Evolutionary conservation across 2,888 invertebrate species (phyloP), one percentile per base, ranked within the genome.

Genomic region (Punctoribates punctum): DNA sequence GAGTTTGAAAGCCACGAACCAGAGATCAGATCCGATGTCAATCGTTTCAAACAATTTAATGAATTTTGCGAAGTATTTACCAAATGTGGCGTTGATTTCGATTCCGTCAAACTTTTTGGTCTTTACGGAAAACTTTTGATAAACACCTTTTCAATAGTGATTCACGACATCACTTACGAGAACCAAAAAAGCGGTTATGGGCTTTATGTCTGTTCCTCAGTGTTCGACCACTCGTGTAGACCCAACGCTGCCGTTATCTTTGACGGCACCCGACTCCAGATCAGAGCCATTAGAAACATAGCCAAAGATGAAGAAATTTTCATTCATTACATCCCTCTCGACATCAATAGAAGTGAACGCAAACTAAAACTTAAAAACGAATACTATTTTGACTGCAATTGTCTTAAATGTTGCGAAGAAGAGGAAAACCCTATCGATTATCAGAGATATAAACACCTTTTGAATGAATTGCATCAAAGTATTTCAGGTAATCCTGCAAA

Each of bases 1-100:
- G 57, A 57, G 5, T 57, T 57, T 20, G 57, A 57, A 25, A 57
- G 57, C 25, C 57, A 57, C 11, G 57, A 57, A 20, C 6, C 20
- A 9, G 57, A 57, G 57, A 57, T 57, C 25, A 57, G 25, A 57
- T 17, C 57, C 25, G 57, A 57, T 57, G 57, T 15, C 9, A 57
- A 57, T 20, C 57, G 57, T 57, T 15, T 57, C 15, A 57, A 57
- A 57, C 57, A 57, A 57, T 57, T 57, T 20, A 57, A 57, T 25
- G 23, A 17, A 2, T 57, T 57, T 5, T 57, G 20, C 3, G 23
- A 57, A 4, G 6, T 23, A 20, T 57, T 57, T 11, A 57, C 4
- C 20, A 57, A 25, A 23, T 57, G 23, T 57, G 57, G 57, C 25
- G n/a, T 57, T 11, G 23, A 57, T 57, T 57, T 17, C 25, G 5